Percentiles rank a stretch among this genome's conserved stretches.
Evolutionary conservation across 1,140 invertebrate species (phyloP).

Genomic region (Aricia agestis): DNA sequence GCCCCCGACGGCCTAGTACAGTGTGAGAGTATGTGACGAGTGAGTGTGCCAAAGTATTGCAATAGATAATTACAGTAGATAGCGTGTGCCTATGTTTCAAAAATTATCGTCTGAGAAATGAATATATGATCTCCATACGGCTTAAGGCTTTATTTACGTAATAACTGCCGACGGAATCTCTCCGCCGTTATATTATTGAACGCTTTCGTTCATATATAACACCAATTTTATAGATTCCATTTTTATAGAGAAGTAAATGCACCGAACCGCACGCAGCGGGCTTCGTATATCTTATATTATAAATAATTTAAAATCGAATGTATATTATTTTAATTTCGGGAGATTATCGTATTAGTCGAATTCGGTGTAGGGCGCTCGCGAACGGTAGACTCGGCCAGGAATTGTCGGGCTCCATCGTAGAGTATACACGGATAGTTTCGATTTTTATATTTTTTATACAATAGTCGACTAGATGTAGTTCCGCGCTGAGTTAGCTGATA

Average conservation of each 20-base stretch:
- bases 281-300: neutral
- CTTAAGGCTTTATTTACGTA: neutral
- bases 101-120: neutral
- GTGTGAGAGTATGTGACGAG: neutral
- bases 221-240: conserved; percentile 22
- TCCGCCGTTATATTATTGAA: conserved; percentile 5
- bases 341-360: neutral
- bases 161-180: neutral
- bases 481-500: neutral
- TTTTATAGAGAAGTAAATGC: conserved; percentile 15
- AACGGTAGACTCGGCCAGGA: neutral
- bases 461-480: conserved; percentile 14
- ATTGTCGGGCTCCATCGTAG: conserved; percentile 3
- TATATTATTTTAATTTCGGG: neutral
- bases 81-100: too few species aligned
- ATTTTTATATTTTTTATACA: conserved; percentile 16
- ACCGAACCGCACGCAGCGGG: conserved; percentile 4
- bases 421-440: conserved; percentile 14
- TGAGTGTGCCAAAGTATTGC: neutral
- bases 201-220: conserved; percentile 19
- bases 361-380: conserved; percentile 1
- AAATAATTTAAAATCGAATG: neutral
- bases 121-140: neutral
- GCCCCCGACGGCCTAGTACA: neutral
- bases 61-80: neutral